phyloP scores from a whole-genome alignment of 2,113 vertebrate species.

The Hirundichthys speculiger region DNA sequence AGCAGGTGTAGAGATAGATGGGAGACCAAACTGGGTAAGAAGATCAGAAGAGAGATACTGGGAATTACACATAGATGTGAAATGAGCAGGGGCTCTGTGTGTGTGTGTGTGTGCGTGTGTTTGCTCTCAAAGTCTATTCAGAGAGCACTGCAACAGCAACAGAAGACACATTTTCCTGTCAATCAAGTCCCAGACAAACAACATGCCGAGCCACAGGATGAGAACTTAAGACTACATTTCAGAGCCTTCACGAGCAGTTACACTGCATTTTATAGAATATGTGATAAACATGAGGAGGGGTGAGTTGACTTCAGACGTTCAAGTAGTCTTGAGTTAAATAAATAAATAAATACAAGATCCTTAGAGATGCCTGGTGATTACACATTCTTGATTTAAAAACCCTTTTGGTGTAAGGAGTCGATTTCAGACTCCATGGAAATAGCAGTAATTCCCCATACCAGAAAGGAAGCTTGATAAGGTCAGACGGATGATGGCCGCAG shows the following conservation, averaged over 20 bases:
- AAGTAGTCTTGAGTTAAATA: no score
- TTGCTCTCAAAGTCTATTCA: slow-evolving; percentile 48
- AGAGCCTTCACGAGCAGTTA: slow-evolving; percentile 4
- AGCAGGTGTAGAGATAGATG: slow-evolving; percentile 6
- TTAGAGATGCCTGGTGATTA: neutral
- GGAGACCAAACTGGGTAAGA: slow-evolving; percentile 19
- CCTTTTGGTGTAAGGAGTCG: no score
- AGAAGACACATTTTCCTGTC: slow-evolving; percentile 55
- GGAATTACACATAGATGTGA: slow-evolving; percentile 75
- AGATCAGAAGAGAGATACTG: slow-evolving; percentile 45
- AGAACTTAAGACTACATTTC: slow-evolving; percentile 23
- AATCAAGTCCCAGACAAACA: slow-evolving; percentile 62
- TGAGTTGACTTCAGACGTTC: neutral
- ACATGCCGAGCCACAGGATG: slow-evolving; percentile 30
- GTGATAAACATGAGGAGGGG: neutral
- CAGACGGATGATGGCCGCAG: slow-evolving; percentile 33
- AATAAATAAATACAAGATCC: neutral
- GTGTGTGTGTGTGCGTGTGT: slow-evolving; percentile 37
- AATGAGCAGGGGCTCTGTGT: slow-evolving; percentile 41
- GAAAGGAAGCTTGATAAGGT: slow-evolving; percentile 47
- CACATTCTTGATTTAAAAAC: no score
- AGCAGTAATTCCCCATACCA: slow-evolving; percentile 51
- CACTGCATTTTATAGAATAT: neutral
- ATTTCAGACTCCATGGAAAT: slow-evolving; percentile 14
- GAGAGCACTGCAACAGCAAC: slow-evolving; percentile 29